Evolutionary conservation across 2,888 invertebrate genomes (phyloP).

Genomic region (Harpagoxenus sublaevis): DNA sequence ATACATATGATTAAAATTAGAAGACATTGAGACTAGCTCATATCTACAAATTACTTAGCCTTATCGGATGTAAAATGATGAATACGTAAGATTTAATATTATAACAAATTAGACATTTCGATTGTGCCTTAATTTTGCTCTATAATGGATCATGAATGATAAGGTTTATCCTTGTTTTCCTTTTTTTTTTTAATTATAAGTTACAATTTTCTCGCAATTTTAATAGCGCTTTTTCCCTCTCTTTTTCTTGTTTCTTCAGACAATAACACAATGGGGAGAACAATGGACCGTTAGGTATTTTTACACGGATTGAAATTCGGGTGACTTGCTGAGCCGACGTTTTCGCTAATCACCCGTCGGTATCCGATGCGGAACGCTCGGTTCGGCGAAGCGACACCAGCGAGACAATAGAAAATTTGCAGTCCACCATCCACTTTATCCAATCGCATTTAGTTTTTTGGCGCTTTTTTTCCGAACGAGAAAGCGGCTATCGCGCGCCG

Average conservation of each 20-base stretch:
- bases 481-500: slow-evolving; percentile 36
- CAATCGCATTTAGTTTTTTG: slow-evolving; percentile 63
- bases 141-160: not conserved
- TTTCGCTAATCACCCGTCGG: slow-evolving; percentile 65
- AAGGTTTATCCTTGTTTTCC: not conserved
- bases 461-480: slow-evolving; percentile 42
- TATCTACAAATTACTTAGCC: not conserved
- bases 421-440: slow-evolving; percentile 61
- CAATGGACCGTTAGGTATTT: slow-evolving; percentile 51
- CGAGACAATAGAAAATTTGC: slow-evolving; percentile 64
- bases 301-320: slow-evolving; percentile 54
- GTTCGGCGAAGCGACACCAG: slow-evolving; percentile 54
- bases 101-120: not conserved
- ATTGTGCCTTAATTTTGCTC: not conserved
- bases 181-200: not conserved
- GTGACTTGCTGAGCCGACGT: slow-evolving; percentile 52
- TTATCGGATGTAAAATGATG: not conserved
- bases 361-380: slow-evolving; percentile 48
- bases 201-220: slow-evolving; percentile 5
- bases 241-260: not conserved
- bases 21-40: not conserved
- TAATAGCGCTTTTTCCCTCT: not conserved
- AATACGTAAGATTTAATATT: not conserved
- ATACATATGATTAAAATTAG: not conserved
- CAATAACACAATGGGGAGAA: slow-evolving; percentile 25